Percentiles rank a stretch among this genome's conserved stretches.
These are phyloP conservation scores for Peromyscus maniculatus DNA, from an alignment of 2,113 vertebrate genomes.

Conservation along the genomic window DNA sequence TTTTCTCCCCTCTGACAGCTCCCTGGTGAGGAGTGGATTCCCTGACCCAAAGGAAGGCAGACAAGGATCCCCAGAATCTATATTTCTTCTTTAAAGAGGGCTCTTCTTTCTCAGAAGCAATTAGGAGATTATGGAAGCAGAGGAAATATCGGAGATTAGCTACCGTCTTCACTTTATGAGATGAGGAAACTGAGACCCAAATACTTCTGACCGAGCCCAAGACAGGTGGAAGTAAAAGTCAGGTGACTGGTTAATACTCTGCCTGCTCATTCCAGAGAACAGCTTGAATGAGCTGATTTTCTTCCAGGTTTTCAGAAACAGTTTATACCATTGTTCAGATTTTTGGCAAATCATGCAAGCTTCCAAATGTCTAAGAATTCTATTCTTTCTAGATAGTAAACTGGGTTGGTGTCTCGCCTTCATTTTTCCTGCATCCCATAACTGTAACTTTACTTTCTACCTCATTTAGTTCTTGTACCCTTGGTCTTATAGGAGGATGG, in stretches of 20 bases:
- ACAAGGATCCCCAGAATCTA: neutral
- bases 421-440: neutral
- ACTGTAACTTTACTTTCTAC: neutral
- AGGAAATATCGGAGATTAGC: neutral
- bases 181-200: neutral
- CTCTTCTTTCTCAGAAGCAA: neutral
- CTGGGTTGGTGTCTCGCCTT: neutral
- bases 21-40: neutral
- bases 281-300: neutral
- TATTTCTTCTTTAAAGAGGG: neutral
- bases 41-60: conserved; percentile 4
- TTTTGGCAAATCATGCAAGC: neutral
- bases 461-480: neutral
- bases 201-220: neutral
- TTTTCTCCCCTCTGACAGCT: neutral
- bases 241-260: neutral
- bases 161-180: neutral
- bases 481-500: neutral
- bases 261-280: neutral
- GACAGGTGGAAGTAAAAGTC: neutral
- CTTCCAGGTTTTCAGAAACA: neutral
- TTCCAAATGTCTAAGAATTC: neutral
- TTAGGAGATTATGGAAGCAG: neutral
- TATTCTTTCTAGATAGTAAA: neutral
- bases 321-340: neutral